Conservation (phyloP, 2,888 invertebrate species). For the Cephus runcator region DNA sequence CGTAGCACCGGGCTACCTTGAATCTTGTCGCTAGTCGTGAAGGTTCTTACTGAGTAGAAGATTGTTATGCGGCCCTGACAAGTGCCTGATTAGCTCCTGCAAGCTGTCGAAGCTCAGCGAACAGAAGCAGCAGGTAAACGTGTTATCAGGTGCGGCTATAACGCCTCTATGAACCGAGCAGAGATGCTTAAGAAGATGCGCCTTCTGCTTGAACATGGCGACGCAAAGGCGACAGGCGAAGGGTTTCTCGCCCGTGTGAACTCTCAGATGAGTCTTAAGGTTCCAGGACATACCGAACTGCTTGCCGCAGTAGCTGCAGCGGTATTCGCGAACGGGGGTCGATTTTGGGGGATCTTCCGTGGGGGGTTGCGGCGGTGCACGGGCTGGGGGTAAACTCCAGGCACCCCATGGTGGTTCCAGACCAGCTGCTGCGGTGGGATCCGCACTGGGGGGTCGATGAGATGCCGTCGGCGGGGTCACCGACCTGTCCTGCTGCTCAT, state of each 20-base stretch:
- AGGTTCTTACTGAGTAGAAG: slow-evolving; percentile 87
- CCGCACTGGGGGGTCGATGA: slow-evolving; percentile 60
- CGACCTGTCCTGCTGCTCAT: slow-evolving; percentile 57
- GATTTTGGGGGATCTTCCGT: slow-evolving; percentile 70
- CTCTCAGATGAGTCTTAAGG: slow-evolving; percentile 87
- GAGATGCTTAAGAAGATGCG: slow-evolving; percentile 86
- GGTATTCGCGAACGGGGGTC: slow-evolving; percentile 83
- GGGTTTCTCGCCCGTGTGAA: slow-evolving; percentile 90
- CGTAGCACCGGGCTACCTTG: slow-evolving; percentile 46
- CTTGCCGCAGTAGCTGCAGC: slow-evolving; percentile 90
- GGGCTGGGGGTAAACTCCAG: slow-evolving; percentile 67
- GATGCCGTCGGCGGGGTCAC: slow-evolving; percentile 60
- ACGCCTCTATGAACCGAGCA: slow-evolving; percentile 91
- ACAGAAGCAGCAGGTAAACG: slow-evolving; percentile 89
- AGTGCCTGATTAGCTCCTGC: slow-evolving; percentile 86
- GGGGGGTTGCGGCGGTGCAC: slow-evolving; percentile 70
- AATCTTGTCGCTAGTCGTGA: slow-evolving; percentile 70
- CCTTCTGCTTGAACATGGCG: slow-evolving; percentile 93
- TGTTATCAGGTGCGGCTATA: slow-evolving; percentile 83
- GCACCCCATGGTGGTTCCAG: slow-evolving; percentile 61
- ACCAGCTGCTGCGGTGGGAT: slow-evolving; percentile 53
- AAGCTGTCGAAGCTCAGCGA: slow-evolving; percentile 86
- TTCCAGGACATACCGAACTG: slow-evolving; percentile 95
- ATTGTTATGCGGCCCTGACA: slow-evolving; percentile 90
- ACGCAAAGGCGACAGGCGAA: slow-evolving; percentile 90